Evolutionary conservation across 1,140 invertebrate species (phyloP).

Genomic region (Pseudomyrmex pallidus): DNA sequence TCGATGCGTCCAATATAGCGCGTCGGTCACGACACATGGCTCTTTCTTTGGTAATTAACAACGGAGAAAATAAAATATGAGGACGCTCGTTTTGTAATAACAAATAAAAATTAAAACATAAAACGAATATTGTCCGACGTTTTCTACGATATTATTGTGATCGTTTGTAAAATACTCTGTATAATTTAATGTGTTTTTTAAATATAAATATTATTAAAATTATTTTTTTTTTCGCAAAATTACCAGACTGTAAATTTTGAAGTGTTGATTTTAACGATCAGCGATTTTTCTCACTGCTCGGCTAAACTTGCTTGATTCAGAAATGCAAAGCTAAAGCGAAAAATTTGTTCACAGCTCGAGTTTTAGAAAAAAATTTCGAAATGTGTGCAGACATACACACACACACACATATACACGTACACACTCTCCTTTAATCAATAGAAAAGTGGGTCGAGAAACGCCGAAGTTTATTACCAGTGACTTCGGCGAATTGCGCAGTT

Average conservation of each 20-base stretch:
- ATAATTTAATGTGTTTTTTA: neutral
- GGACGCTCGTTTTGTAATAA: too few species aligned
- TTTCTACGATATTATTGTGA: neutral
- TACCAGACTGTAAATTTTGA: conserved; percentile 9
- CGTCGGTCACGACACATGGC: conserved; percentile 36
- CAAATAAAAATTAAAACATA: neutral
- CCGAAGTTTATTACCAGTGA: conserved; percentile 51
- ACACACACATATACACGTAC: neutral
- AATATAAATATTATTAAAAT: neutral
- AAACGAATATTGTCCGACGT: neutral
- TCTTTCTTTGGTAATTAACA: conserved; percentile 36
- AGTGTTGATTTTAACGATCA: conserved; percentile 21
- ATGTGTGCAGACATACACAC: neutral
- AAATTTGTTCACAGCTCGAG: conserved; percentile 23
- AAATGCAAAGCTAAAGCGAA: conserved; percentile 43
- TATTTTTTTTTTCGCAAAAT: too few species aligned
- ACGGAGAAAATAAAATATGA: neutral
- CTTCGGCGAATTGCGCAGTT: conserved; percentile 47
- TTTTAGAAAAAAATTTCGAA: conserved; percentile 52
- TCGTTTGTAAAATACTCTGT: neutral
- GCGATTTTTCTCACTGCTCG: conserved; percentile 25
- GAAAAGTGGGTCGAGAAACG: conserved; percentile 47
- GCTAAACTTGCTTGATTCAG: conserved; percentile 37
- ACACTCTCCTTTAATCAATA: conserved; percentile 43
- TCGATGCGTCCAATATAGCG: conserved; percentile 38